Evolutionary conservation across 2,888 invertebrate species (phyloP), one percentile per base, ranked within the genome.

Genomic region (Dorcus parallelipipedus): DNA sequence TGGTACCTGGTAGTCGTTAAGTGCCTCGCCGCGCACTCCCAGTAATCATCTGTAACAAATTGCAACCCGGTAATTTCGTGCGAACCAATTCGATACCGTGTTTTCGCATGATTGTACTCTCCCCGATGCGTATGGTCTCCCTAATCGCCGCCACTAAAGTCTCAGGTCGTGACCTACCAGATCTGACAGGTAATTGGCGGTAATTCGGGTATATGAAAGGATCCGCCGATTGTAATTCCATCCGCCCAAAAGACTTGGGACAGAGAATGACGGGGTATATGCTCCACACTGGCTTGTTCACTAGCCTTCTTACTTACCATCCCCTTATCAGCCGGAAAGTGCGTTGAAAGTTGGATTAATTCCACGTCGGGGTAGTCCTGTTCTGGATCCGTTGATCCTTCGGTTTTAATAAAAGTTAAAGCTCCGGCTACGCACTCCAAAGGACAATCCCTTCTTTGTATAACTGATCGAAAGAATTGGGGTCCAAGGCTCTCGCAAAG

Each of bases 181-280:
- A 68, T 87, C 83, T 0, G 85, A 82, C 71, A 95, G 85, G 75
- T 95, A 97, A 73, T 90, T 90, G 0, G 91, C 89, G 64, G 84
- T 53, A 93, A 82, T 83, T 78, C 0, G 94, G 93, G 67, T 87
- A 84, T 0, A 85, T 82, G 64, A 83, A 83, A 0, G 93, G 91
- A 73, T 93, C 85, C 57, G 79, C 84, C 9, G 86, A 88, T 69
- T 81, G 83, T n/a, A 95, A 79, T 74, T 80, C 81, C 0, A 91
- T 76, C 60, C 84, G 80, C 0, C 91, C 90, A 64, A 81, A 81
- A 10, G 90, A 90, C 71, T 85, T 83, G 0, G 91, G 90, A 62
- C 88, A 81, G 74, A 90, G 83, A 38, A 90, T 72, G 79, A 89
- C 87, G 0, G 89, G 89, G 62, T 88, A 84, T 1, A 88, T 70